Conservation (phyloP, 2,113 vertebrate genomes). For the Entomyzon cyanotis region DNA sequence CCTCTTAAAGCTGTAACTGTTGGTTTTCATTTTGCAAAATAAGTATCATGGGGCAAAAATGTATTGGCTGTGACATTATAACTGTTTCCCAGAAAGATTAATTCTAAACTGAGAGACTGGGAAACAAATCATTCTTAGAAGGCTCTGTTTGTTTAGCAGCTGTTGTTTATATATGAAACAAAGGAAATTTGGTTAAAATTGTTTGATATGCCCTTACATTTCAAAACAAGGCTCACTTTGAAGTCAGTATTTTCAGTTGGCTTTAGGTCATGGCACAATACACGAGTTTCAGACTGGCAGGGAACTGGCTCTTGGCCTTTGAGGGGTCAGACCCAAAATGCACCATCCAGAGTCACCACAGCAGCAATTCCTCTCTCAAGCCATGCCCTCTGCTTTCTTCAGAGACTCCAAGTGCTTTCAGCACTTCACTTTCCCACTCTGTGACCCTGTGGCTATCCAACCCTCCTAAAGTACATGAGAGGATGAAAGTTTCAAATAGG, state of each 20-base stretch:
- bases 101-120: conserved; percentile 2
- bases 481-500: not conserved
- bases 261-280: not conserved
- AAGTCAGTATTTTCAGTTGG: not conserved
- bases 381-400: not conserved
- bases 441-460: not conserved
- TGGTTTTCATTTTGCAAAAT: conserved; percentile 66
- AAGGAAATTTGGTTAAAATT: not conserved
- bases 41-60: conserved; percentile 46
- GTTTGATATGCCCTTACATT: not conserved
- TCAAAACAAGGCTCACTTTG: not conserved
- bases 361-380: not conserved
- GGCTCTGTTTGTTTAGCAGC: conserved; percentile 6
- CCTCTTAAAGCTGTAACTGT: conserved; percentile 63
- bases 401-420: not conserved
- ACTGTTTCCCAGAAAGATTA: conserved; percentile 46
- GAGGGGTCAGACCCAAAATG: not conserved
- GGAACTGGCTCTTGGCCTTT: not conserved
- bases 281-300: not conserved
- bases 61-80: conserved; percentile 28
- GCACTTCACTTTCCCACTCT: not conserved
- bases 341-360: not conserved
- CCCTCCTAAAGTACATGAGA: not conserved
- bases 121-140: conserved; percentile 54
- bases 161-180: not conserved